Base-by-base conservation (phyloP, 1,140 invertebrate species). In the Papilio xuthus region DNA sequence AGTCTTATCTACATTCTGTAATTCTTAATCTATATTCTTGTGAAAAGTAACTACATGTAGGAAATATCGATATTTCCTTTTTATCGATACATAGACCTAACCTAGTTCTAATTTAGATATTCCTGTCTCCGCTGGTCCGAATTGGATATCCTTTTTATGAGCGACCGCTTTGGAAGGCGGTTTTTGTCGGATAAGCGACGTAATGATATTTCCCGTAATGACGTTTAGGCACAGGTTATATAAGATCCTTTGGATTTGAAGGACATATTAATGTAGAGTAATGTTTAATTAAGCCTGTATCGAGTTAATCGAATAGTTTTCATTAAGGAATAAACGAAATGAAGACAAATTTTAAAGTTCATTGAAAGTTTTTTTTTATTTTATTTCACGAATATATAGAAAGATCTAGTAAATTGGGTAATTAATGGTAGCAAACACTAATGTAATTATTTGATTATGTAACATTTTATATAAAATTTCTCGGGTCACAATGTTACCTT, bases 141-240 rank as follows among this genome's bases (percentile, higher is more conserved):
- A 89, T 89, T 86, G 84, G 85, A 89, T 87, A 81, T 82, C 84
- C 86, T 88, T 87, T 88, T 85, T 86, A 84, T 84, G 78, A 86
- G 82, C 83, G 77, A 71, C 76, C 60, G 81, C 82, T 82, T 87
- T 78, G 77, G 80, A 77, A 84, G 83, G 78, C 81, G 81, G 80
- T 81, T 84, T 80, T 23, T 23, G 80, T 77, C 74, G 80, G 80
- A 85, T 85, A 76, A 86, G 73, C 73, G 50, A 60, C 50, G 32
- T 75, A 84, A 81, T 77, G 81, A 83, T 60, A 72, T 83, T 79
- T 78, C 84, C 77, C 74, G 20, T 80, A 77, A 84, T 53, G 78
- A 47, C 32, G 44, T 63, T 42, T 70, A 41, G 3, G 3, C 41
- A 79, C 69, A 69, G 79, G 26, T 26, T 44, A 50, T 41, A 32